phyloP scores from a whole-genome alignment of 2,113 vertebrate genomes.

The Plestiodon gilberti region DNA sequence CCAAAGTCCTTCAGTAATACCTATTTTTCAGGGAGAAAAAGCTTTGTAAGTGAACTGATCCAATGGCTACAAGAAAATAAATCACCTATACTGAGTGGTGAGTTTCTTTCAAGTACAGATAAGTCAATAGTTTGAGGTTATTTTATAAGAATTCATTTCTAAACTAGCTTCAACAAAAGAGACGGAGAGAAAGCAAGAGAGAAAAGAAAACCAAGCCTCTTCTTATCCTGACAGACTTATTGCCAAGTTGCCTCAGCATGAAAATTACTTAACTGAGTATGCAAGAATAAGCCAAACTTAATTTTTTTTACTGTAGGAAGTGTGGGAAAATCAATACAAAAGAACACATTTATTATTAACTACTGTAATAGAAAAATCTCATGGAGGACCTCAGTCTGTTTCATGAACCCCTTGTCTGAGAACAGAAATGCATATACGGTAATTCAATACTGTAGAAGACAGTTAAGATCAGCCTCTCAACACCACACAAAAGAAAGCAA shows the following conservation, averaged over 20 bases:
- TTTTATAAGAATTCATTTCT: neutral
- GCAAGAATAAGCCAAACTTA: neutral
- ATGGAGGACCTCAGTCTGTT: neutral
- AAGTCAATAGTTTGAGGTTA: slow-evolving; percentile 12
- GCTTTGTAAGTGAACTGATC: slow-evolving; percentile 18
- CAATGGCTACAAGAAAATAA: slow-evolving; percentile 22
- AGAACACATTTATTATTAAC: slow-evolving; percentile 21
- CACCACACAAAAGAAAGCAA: neutral
- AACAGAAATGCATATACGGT: neutral
- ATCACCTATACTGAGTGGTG: neutral
- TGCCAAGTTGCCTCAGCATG: neutral
- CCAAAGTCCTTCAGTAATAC: slow-evolving; percentile 33
- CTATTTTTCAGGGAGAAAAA: slow-evolving; percentile 42
- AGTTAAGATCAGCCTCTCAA: neutral
- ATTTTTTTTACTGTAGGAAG: neutral
- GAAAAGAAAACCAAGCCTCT: neutral
- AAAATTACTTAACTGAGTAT: neutral
- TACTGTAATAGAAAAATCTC: neutral
- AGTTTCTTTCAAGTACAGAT: slow-evolving; percentile 22
- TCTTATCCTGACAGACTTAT: neutral
- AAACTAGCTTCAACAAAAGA: rapidly evolving
- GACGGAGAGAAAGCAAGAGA: neutral
- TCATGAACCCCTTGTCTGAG: slow-evolving; percentile 18
- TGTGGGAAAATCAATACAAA: neutral
- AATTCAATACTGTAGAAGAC: neutral